Percentiles rank a stretch among this genome's conserved stretches.
Conservation (phyloP, 2,113 vertebrate species). For the Cephalopterus ornatus region DNA sequence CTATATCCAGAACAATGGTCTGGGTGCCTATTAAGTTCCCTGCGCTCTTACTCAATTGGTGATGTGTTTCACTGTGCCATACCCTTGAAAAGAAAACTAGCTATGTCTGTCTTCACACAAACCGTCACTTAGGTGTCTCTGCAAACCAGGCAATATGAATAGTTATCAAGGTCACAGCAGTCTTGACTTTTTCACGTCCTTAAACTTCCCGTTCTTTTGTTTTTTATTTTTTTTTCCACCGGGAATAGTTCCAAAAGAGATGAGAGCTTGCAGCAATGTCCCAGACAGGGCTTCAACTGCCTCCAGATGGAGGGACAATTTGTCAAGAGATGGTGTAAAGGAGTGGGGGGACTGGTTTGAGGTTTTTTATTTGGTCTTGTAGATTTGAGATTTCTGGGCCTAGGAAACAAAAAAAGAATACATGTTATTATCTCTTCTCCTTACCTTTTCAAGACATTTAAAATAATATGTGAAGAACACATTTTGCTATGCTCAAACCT, state of each 20-base stretch:
- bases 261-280: background rate
- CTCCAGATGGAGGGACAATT: background rate
- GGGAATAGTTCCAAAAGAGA: slow-evolving; percentile 1
- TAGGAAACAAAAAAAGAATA: background rate
- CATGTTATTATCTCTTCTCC: background rate
- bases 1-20: background rate
- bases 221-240: background rate
- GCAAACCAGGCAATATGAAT: background rate
- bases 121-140: background rate
- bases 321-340: background rate
- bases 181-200: background rate
- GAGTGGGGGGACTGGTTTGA: background rate
- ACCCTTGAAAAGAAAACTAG: background rate
- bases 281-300: background rate
- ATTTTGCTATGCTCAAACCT: background rate
- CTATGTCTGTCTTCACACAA: background rate
- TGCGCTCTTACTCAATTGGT: background rate
- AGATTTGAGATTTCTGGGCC: background rate
- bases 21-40: background rate
- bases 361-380: background rate
- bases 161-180: background rate
- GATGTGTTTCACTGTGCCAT: background rate
- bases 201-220: background rate
- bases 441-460: background rate
- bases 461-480: background rate